Base-by-base conservation (phyloP, 2,113 vertebrate genomes). In the Atrichornis clamosus region DNA sequence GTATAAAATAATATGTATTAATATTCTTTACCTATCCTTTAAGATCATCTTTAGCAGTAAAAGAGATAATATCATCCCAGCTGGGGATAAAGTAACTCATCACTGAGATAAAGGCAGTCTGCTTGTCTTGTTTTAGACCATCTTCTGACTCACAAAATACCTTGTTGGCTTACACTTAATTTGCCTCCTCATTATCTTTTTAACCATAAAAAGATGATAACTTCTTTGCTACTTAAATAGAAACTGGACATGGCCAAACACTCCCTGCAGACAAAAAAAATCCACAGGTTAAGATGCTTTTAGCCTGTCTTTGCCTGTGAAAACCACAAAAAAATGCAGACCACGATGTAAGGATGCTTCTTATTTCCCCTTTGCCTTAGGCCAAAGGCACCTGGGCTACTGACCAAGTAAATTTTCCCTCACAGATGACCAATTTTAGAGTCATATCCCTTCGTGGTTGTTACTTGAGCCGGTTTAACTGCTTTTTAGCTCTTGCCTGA, bases 91-190 rank as follows among this genome's bases (percentile, higher is more conserved):
- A 74, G 37, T 39, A 79, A 75, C 52, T 72, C 65, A 59, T 89
- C 24, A 42, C 22, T 60, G 41, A 1, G 2, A 52, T 62, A 59
- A 94, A 64, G 13, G 35, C 72, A 50, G 33, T 13, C 39, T 69
- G 35, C 63, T 80, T 76, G 11, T 21, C 75, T 70, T 70, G 50
- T 46, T 85, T 94, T 33, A 81, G 26, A 42, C 16, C 27, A 42
- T 84, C 47, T 84, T 92, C 59, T 93, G 79, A 88, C 63, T 93
- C 83, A 90, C 24, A 41, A 28, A 46, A 59, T 60, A 33, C 49
- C 94, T 67, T 62, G 14, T 55, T 56, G 37, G 37, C 74, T 93
- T 87, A 86, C 83, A 86, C 72, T 78, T 93, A 89, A 93, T 81
- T 95, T 93, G 35, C 44, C 52, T 65, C 46, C 30, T 67, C 55